Evolutionary conservation across 1,140 invertebrate species (phyloP).

Genomic region (Matsumurasca onukii): DNA sequence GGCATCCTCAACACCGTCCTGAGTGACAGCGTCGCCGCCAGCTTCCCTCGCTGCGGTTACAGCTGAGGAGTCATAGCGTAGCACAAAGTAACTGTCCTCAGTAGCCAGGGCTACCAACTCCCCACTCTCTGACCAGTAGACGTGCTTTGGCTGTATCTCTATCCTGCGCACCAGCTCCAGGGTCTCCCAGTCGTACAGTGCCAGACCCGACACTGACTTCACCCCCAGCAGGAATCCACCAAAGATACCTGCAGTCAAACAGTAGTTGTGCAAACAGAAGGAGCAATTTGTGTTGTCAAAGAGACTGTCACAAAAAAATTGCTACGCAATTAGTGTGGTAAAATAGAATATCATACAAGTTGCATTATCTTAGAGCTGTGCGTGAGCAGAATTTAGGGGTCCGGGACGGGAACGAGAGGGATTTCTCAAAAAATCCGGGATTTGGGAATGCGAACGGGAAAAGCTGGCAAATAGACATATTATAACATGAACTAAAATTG

Average conservation of each 20-base stretch:
- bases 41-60: constrained; percentile 58
- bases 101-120: constrained; percentile 92
- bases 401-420: too few species aligned
- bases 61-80: constrained; percentile 81
- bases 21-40: constrained; percentile 56
- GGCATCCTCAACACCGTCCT: constrained; percentile 96
- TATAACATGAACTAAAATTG: too few species aligned
- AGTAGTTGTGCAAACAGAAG: too few species aligned
- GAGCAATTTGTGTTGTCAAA: too few species aligned
- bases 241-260: constrained; percentile 73
- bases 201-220: constrained; percentile 87
- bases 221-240: constrained; percentile 95
- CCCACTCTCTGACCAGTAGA: constrained; percentile 97
- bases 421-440: too few species aligned
- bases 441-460: too few species aligned
- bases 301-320: too few species aligned
- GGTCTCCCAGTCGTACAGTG: constrained; percentile 98
- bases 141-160: constrained; percentile 91
- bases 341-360: too few species aligned
- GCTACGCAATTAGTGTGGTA: too few species aligned
- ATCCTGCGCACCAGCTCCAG: constrained; percentile 90
- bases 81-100: constrained; percentile 95
- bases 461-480: too few species aligned
- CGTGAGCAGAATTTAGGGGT: too few species aligned
- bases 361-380: too few species aligned